phyloP scores from a whole-genome alignment of 1,140 invertebrate species.

The Drosophila saltans region DNA sequence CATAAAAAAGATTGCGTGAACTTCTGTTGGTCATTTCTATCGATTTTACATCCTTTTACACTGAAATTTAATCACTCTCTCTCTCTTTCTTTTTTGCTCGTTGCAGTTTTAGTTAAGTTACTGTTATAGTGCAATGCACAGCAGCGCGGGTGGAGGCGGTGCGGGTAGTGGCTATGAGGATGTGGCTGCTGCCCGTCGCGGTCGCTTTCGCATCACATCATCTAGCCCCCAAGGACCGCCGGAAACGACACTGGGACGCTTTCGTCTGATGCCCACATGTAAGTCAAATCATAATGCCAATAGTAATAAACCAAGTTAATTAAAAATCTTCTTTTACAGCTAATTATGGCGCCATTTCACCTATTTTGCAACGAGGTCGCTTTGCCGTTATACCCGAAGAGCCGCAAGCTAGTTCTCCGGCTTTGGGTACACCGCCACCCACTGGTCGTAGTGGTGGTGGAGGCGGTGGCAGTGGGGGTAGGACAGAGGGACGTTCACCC shows the following conservation, averaged over 20 bases:
- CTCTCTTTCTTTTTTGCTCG: conserved; percentile 20
- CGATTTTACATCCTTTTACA: conserved; percentile 34
- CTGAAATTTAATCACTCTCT: not conserved
- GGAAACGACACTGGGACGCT: conserved; percentile 79
- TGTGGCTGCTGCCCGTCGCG: conserved; percentile 75
- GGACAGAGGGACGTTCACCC: conserved; percentile 60
- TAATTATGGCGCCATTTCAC: conserved; percentile 82
- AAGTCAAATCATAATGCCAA: conserved; percentile 42
- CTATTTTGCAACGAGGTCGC: conserved; percentile 80
- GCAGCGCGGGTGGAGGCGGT: conserved; percentile 56
- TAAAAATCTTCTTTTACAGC: conserved; percentile 47
- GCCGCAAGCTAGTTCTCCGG: conserved; percentile 77
- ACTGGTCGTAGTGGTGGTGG: conserved; percentile 26
- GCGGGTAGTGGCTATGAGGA: conserved; percentile 74
- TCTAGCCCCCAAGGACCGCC: conserved; percentile 73
- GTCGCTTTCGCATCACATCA: conserved; percentile 81
- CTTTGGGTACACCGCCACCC: conserved; percentile 65
- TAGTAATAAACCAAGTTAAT: conserved; percentile 13
- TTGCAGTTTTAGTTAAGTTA: conserved; percentile 42
- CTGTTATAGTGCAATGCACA: conserved; percentile 54
- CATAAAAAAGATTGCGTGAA: conserved; percentile 26
- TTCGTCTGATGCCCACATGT: conserved; percentile 83
- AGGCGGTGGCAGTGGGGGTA: not conserved
- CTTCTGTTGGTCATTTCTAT: conserved; percentile 47
- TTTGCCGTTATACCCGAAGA: conserved; percentile 83